A percentile compares a stretch with the other conserved stretches of the same genome.
These are phyloP conservation scores for Nyleta sp. DNA, from an alignment of 2,888 invertebrate species.

Conservation along the genomic window DNA sequence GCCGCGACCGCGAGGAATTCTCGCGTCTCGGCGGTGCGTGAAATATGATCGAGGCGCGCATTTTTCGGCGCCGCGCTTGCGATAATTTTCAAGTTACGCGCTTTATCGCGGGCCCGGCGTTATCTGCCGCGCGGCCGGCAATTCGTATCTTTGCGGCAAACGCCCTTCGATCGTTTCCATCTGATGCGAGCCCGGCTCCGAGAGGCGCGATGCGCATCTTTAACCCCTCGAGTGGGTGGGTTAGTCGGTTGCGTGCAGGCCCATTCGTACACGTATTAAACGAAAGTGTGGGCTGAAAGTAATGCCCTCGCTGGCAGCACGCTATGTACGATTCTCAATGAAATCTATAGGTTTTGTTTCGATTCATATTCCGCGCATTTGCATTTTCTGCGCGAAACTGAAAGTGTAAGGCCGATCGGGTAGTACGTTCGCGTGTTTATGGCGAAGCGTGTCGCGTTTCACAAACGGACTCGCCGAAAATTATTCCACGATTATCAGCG, in stretches of 20 bases:
- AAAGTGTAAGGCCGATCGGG: slow-evolving; percentile 38
- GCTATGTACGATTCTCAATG: slow-evolving; percentile 42
- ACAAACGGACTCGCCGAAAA: slow-evolving; percentile 30
- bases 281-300: slow-evolving; percentile 56
- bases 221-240: slow-evolving; percentile 61
- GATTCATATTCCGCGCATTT: slow-evolving; percentile 48
- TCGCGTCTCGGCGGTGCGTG: slow-evolving; percentile 48
- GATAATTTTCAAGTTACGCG: slow-evolving; percentile 46
- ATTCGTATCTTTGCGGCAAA: slow-evolving; percentile 48
- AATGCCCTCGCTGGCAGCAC: slow-evolving; percentile 14
- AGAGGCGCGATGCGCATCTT: slow-evolving; percentile 30
- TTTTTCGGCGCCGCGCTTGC: slow-evolving; percentile 31
- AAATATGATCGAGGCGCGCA: slow-evolving; percentile 56
- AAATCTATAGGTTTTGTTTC: slow-evolving; percentile 48
- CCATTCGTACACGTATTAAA: slow-evolving; percentile 28
- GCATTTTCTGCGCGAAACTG: slow-evolving; percentile 43
- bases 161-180: slow-evolving; percentile 51
- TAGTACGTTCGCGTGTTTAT: slow-evolving; percentile 31
- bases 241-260: slow-evolving; percentile 47
- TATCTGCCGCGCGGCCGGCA: slow-evolving; percentile 41
- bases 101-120: slow-evolving; percentile 28
- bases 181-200: slow-evolving; percentile 34
- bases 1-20: too few relatives aligned
- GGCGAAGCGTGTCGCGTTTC: slow-evolving; percentile 8
- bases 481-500: slow-evolving; percentile 13